Percentiles rank a stretch among this genome's conserved stretches.
phyloP scores from a whole-genome alignment of 2,888 invertebrate genomes.

The Xylocampa areola region DNA sequence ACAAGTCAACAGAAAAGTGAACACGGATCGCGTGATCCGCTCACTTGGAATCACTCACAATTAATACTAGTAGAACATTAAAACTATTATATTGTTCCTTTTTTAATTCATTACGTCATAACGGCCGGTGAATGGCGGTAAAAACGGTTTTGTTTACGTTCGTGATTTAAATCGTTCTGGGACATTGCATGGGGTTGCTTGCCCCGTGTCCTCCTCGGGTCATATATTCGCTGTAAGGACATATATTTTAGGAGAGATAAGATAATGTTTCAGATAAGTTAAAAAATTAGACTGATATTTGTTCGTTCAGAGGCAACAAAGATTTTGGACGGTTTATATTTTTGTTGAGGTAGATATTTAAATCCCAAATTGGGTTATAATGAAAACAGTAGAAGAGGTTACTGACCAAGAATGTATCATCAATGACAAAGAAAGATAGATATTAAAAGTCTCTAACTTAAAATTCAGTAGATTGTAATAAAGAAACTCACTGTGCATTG shows the following conservation, averaged over 20 bases:
- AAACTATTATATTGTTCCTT: constrained; percentile 70
- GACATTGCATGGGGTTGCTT: constrained; percentile 34
- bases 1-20: constrained; percentile 32
- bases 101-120: constrained; percentile 83
- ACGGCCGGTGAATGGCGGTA: constrained; percentile 77
- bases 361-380: too few relatives aligned
- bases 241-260: constrained; percentile 67
- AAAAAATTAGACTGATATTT: constrained; percentile 38
- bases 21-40: constrained; percentile 63
- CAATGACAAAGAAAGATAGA: too few relatives aligned
- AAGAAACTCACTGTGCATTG: too few relatives aligned
- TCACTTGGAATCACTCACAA: constrained; percentile 67
- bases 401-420: too few relatives aligned
- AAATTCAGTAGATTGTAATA: too few relatives aligned
- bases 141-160: constrained; percentile 81
- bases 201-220: constrained; percentile 40
- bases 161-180: constrained; percentile 74
- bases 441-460: too few relatives aligned
- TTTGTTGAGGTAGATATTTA: too few relatives aligned
- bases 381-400: background rate
- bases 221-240: constrained; percentile 57
- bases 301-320: background rate
- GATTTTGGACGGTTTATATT: too few relatives aligned
- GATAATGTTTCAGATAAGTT: constrained; percentile 51
- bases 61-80: constrained; percentile 81